A percentile compares a stretch with the other conserved stretches of the same genome.
These are phyloP conservation scores for Dipodomys ordii DNA, from an alignment of 2,113 vertebrate species.

Conservation along the genomic window DNA sequence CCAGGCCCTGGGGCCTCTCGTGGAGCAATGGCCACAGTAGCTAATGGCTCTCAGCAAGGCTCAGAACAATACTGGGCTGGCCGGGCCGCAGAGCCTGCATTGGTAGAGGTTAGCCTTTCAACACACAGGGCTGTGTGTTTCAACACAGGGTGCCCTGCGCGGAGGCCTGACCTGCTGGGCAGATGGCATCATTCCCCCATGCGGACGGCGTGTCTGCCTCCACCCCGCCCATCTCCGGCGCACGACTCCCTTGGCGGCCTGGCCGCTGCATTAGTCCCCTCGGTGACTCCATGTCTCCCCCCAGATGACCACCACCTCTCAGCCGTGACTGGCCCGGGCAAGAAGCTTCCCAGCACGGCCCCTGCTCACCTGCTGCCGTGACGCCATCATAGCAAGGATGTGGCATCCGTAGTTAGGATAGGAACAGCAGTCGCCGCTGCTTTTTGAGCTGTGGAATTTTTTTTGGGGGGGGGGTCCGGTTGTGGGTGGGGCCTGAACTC, in stretches of 20 bases:
- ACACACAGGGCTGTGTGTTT: not conserved
- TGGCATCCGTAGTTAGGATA: not conserved
- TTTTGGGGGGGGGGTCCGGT: too few species aligned
- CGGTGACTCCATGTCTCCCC: not conserved
- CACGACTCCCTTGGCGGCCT: not conserved
- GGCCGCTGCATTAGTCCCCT: not conserved
- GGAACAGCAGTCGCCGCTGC: too few species aligned
- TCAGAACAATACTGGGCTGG: not conserved
- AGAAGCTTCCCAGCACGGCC: rapidly evolving
- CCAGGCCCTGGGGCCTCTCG: not conserved
- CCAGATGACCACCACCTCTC: rapidly evolving
- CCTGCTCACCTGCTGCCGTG: rapidly evolving
- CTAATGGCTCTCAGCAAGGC: not conserved
- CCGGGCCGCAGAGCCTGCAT: not conserved
- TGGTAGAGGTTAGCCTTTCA: not conserved
- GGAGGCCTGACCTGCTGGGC: too few species aligned
- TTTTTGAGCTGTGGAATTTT: too few species aligned
- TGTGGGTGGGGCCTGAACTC: too few species aligned
- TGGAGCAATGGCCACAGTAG: not conserved
- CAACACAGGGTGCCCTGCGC: not conserved
- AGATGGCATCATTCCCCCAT: not conserved
- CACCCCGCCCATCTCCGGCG: too few species aligned
- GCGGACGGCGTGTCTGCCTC: not conserved
- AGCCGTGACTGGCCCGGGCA: not conserved
- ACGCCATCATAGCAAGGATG: rapidly evolving